Evolutionary conservation across 2,797 vertebrate genomes (phyloP).

Genomic region (Simalia tracyae): DNA sequence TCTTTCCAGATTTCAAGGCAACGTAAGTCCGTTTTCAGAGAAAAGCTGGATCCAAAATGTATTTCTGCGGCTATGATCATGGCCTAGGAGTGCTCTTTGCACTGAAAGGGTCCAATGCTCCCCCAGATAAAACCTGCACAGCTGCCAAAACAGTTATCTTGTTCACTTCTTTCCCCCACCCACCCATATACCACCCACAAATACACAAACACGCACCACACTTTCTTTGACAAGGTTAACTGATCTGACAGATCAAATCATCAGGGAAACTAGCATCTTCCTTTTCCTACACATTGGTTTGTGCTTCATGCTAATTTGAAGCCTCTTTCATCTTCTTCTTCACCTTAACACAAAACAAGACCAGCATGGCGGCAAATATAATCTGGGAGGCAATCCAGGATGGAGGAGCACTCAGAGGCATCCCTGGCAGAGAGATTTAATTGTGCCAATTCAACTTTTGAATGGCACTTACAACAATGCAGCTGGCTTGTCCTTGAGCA

Average conservation of each 20-base stretch:
- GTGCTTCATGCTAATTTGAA: background rate
- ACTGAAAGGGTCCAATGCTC: background rate
- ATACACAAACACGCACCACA: background rate
- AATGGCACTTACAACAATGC: background rate
- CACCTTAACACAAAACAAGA: background rate
- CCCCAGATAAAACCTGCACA: background rate
- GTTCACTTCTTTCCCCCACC: background rate
- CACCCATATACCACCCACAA: background rate
- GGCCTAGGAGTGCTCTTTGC: background rate
- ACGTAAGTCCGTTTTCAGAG: background rate
- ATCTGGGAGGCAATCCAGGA: background rate
- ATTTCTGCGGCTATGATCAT: background rate
- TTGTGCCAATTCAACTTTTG: background rate
- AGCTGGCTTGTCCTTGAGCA: background rate
- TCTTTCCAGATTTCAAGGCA: background rate
- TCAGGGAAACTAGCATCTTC: background rate
- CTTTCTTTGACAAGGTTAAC: background rate
- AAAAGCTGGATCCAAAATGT: background rate
- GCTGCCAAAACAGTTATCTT: background rate
- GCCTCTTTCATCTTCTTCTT: background rate
- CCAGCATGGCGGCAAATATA: background rate
- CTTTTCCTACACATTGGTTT: background rate
- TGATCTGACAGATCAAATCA: background rate
- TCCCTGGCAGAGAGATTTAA: background rate
- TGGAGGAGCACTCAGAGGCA: background rate